Base-by-base conservation (phyloP, 2,888 invertebrate genomes). In the Diaperis boleti region DNA sequence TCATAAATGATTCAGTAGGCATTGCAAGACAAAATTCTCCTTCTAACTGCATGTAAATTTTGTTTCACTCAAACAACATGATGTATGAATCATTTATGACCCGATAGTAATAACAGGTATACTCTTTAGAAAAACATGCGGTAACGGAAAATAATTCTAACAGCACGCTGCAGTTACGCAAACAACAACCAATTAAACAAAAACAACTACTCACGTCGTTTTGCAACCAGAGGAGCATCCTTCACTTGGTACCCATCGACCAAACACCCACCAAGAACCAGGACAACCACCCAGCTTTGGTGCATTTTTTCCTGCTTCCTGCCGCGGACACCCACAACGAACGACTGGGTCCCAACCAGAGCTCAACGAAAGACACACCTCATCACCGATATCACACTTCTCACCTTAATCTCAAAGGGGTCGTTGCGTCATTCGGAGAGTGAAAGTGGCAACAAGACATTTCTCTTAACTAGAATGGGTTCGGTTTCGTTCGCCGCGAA, bases 131-230 rank as follows among this genome's bases (percentile, higher is more conserved):
- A n/a, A n/a, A n/a, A n/a, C n/a, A n/a, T n/a, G n/a, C n/a, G n/a
- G n/a, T 6, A 8, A 26, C 26, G n/a, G 8, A 26, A 26, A 26
- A 26, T 1, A 26, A 26, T 8, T 26, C 6, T 6, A 35, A 10
- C 11, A 13, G 10, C 35, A 35, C n/a, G 5, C 5, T 10, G 3
- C 8, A 35, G 11, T 42, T 15, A 45, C 54, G 3, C 4, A 13
- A 39, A 20, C 6, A 54, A 45, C 10, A 17, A 6, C n/a, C 8
- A 33, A 2, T 15, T 1, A 17, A 10, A 33, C 11, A 31, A 31
- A 7, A 17, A 37, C 7, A n/a, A n/a, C 22, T 59, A 75, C 83
- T 83, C 81, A 84, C 84, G 84, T 78, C 79, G 79, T 71, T 82
- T 80, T 66, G 76, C 77, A 47, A 83, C 72, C 31, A 83, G 78